These are phyloP conservation scores for Muricea muricata DNA, from an alignment of 92 coral and sea anemone species.

Conservation along the genomic window DNA sequence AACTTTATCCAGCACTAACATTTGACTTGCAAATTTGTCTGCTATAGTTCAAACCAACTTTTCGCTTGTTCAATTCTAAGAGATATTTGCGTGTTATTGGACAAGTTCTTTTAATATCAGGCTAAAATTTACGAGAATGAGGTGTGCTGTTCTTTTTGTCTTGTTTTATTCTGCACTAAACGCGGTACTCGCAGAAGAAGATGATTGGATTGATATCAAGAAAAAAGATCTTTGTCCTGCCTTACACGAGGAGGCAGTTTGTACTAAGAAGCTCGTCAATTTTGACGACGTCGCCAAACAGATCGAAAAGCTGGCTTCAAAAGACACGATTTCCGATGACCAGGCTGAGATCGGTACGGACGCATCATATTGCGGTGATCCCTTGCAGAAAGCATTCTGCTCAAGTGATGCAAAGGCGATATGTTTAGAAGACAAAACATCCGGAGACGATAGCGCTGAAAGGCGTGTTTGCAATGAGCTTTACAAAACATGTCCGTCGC, in stretches of 20 bases:
- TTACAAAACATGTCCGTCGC: not conserved
- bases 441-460: not conserved
- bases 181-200: not conserved
- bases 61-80: no score
- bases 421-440: not conserved
- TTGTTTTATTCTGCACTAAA: not conserved
- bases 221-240: constrained; percentile 7
- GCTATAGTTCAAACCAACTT: no score
- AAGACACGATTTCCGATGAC: not conserved
- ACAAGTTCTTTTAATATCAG: no score
- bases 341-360: not conserved
- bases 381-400: not conserved
- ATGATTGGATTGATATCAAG: not conserved
- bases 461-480: not conserved
- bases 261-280: not conserved
- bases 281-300: not conserved
- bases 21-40: no score
- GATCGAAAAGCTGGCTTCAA: not conserved
- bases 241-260: not conserved
- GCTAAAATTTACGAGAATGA: no score
- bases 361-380: not conserved
- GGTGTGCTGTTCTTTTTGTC: not conserved
- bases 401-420: not conserved
- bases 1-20: no score
- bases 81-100: no score